These are phyloP conservation scores for Drosophila falleni DNA, from an alignment of 2,888 invertebrate species.

Conservation along the genomic window DNA sequence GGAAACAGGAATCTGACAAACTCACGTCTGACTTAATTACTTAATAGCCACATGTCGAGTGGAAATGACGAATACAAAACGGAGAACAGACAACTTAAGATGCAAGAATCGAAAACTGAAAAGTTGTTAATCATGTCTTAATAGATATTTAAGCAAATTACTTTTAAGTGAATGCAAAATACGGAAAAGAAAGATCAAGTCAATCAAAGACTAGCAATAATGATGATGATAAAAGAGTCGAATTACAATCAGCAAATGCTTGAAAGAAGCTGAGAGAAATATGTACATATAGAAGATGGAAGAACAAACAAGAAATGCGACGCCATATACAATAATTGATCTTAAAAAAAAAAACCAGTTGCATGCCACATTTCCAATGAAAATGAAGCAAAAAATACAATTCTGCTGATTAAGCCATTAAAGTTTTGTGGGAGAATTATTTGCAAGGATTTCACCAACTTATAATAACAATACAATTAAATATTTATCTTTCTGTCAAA, in stretches of 20 bases:
- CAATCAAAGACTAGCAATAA: constrained; percentile 14
- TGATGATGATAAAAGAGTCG: constrained; percentile 15
- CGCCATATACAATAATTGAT: constrained; percentile 17
- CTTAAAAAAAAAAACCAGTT: constrained; percentile 30
- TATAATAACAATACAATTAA: constrained; percentile 26
- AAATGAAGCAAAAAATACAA: neutral
- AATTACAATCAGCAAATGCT: constrained; percentile 18
- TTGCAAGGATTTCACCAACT: constrained; percentile 8
- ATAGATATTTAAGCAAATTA: constrained; percentile 28
- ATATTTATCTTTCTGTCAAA: constrained; percentile 4
- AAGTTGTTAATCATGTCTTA: constrained; percentile 31
- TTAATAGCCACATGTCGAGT: constrained; percentile 24
- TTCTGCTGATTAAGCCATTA: constrained; percentile 42
- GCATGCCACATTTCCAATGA: constrained; percentile 32
- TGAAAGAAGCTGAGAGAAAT: neutral
- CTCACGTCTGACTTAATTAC: constrained; percentile 33
- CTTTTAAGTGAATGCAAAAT: constrained; percentile 27
- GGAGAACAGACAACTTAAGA: constrained; percentile 9
- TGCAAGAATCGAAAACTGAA: constrained; percentile 9
- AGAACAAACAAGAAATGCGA: constrained; percentile 34
- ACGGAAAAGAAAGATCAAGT: constrained; percentile 27
- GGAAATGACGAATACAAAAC: constrained; percentile 5
- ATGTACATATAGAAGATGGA: constrained; percentile 7
- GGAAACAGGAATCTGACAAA: constrained; percentile 15
- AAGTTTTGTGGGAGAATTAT: constrained; percentile 20